Conservation (phyloP, 2,888 invertebrate species). For the Drosophila neutralis region DNA sequence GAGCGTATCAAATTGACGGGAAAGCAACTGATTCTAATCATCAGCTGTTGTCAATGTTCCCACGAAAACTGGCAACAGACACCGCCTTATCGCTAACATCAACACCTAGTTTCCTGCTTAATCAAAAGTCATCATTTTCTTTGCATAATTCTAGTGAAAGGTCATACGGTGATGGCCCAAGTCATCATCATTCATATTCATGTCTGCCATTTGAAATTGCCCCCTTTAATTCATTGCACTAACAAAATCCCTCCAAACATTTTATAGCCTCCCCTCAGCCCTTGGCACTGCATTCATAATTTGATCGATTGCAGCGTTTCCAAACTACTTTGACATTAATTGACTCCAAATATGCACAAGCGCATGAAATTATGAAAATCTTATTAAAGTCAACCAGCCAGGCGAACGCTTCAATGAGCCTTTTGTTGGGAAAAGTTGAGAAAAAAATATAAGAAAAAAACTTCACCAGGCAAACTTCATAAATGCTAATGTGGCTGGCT, state of each 20-base stretch:
- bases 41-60: slow-evolving; percentile 61
- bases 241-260: slow-evolving; percentile 19
- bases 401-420: slow-evolving; percentile 33
- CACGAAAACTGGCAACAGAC: slow-evolving; percentile 26
- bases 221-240: slow-evolving; percentile 59
- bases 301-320: slow-evolving; percentile 70
- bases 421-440: slow-evolving; percentile 30
- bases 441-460: slow-evolving; percentile 25
- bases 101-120: slow-evolving; percentile 53
- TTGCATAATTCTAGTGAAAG: slow-evolving; percentile 49
- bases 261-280: slow-evolving; percentile 9
- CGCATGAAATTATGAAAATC: slow-evolving; percentile 79
- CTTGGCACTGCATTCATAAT: slow-evolving; percentile 59
- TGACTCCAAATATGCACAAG: slow-evolving; percentile 79
- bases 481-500: slow-evolving; percentile 72
- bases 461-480: slow-evolving; percentile 63
- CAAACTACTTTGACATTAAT: slow-evolving; percentile 78
- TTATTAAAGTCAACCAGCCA: slow-evolving; percentile 73
- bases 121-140: slow-evolving; percentile 48
- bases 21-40: slow-evolving; percentile 51
- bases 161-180: slow-evolving; percentile 26
- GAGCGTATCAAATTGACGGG: slow-evolving; percentile 62
- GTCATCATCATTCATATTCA: slow-evolving; percentile 73
- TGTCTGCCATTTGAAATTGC: slow-evolving; percentile 47
- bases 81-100: slow-evolving; percentile 53